phyloP scores from a whole-genome alignment of 2,797 vertebrate species.

The Danio jaintianensis region DNA sequence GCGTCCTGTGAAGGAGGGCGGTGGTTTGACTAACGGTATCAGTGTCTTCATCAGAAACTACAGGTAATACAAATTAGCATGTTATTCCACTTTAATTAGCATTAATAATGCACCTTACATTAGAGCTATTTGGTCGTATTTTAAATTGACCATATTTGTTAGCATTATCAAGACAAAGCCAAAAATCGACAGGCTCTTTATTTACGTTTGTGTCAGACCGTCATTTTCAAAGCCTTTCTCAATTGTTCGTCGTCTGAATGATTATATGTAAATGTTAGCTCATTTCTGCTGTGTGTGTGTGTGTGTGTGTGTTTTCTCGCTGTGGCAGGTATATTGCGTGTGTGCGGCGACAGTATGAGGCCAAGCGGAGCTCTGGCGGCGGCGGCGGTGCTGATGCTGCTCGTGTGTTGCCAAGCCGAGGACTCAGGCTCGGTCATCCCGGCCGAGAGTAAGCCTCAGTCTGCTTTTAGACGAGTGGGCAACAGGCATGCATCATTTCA shows the following conservation, averaged over 20 bases:
- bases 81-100: neutral
- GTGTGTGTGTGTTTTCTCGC: neutral
- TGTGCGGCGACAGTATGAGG: constrained; percentile 66
- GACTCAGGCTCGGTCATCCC: constrained; percentile 86
- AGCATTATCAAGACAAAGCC: neutral
- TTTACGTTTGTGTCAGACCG: neutral
- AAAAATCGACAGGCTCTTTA: neutral
- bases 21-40: constrained; percentile 26
- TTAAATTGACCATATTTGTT: neutral
- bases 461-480: neutral
- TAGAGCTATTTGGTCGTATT: neutral
- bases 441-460: constrained; percentile 83
- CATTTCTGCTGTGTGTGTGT: neutral
- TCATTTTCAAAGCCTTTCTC: neutral
- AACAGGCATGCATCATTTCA: neutral
- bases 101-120: neutral
- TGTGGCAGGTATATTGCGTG: neutral
- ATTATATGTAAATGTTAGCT: no score
- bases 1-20: neutral
- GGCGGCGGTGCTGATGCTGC: constrained; percentile 66
- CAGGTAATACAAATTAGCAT: constrained; percentile 8
- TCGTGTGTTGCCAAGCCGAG: constrained; percentile 74
- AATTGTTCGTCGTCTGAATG: neutral
- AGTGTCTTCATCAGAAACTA: neutral
- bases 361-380: constrained; percentile 60